Evolutionary conservation across 2,888 invertebrate species (phyloP), one percentile per base, ranked within the genome.

Genomic region (Dusona sp.): DNA sequence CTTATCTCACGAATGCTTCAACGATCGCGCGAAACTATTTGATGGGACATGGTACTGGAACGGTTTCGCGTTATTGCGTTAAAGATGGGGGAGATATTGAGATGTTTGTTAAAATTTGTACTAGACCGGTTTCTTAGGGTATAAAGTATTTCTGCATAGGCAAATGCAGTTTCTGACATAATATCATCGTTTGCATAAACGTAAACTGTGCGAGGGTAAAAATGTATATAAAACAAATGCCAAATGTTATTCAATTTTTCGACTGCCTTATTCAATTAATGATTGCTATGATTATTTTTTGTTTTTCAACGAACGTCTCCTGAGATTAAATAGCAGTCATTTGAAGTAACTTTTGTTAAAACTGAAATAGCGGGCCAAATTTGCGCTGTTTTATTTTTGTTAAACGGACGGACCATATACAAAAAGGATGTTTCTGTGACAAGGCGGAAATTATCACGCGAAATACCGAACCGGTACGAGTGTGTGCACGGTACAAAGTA

Each of bases 391-490:
- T 48, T 19, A 0, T 38, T 19, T 19, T 19, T 7, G 2, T 19
- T 19, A 1, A 42, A 42, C 13, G 42, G 42, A 42, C 13, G 9
- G 16, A 45, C 2, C 3, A n/a, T 42, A 19, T 48, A 6, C 1
- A 51, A 25, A 48, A 75, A 72, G 3, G 29, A 48, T 22, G 51
- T 67, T 61, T 61, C 57, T 29, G 36, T 67, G 38, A 67, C 48
- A 74, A 73, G 48, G 36, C n/a, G 67, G 79, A 83, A 79, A 74
- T 65, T 42, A 64, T 79, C 61, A 13, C 67, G 54, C 29, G 36
- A 68, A 57, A 72, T 64, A 48, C 45, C 68, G 70, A 80, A 70
- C 25, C 29, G 29, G 57, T 74, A 48, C 57, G 80, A 70, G 73
- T 33, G 19, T 13, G 13, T 11, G 22, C n/a, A 7, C 22, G 51